Conservation (phyloP, 2,113 vertebrate genomes). For the Forbesichthys agassizii region DNA sequence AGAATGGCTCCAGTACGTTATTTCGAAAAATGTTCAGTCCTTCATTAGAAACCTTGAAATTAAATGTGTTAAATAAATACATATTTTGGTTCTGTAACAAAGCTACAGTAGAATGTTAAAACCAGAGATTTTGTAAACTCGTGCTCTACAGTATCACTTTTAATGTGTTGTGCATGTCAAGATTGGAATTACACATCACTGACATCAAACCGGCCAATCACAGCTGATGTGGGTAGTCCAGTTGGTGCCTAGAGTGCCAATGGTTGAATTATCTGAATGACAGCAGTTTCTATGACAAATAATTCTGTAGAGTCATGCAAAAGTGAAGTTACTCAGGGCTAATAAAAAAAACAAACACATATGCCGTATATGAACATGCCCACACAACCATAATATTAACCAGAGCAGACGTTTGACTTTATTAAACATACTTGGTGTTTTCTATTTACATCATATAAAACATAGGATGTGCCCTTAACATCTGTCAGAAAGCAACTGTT, state of each 20-base stretch:
- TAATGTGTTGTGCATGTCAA: too few species aligned
- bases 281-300: not conserved
- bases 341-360: not conserved
- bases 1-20: too few species aligned
- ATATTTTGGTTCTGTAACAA: too few species aligned
- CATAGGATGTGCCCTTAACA: constrained; percentile 63
- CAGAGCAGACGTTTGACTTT: constrained; percentile 45
- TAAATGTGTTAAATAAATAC: too few species aligned
- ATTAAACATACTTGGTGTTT: constrained; percentile 71
- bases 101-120: too few species aligned
- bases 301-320: not conserved
- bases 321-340: not conserved
- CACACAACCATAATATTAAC: constrained; percentile 30
- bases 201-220: too few species aligned
- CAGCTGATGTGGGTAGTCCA: too few species aligned
- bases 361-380: not conserved
- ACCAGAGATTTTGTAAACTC: too few species aligned
- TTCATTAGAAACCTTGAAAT: too few species aligned
- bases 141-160: too few species aligned
- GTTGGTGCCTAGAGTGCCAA: not conserved
- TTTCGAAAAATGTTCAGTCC: too few species aligned
- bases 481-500: constrained; percentile 58
- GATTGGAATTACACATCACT: too few species aligned
- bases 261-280: not conserved
- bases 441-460: constrained; percentile 72